A percentile compares a stretch with the other conserved stretches of the same genome.
phyloP scores from a whole-genome alignment of 2,797 vertebrate genomes.

The Harpagifer antarcticus region DNA sequence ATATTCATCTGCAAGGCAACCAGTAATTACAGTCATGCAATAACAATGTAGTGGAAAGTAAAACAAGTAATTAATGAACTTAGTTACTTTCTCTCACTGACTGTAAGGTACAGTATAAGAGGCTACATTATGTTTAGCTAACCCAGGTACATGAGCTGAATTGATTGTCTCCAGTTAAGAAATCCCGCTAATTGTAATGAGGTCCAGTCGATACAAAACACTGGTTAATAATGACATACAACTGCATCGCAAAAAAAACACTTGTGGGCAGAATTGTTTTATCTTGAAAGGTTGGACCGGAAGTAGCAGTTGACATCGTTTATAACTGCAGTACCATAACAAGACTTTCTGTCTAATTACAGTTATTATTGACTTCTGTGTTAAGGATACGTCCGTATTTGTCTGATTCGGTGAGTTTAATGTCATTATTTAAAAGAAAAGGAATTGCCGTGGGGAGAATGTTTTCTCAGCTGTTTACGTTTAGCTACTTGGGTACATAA shows the following conservation, averaged over 20 bases:
- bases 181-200: neutral
- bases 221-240: too few species aligned
- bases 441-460: neutral
- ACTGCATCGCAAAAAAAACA: neutral
- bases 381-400: neutral
- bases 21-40: neutral
- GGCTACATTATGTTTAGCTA: neutral
- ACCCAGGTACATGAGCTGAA: neutral
- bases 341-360: conserved; percentile 32
- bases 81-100: too few species aligned
- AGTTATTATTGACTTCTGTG: neutral
- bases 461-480: neutral
- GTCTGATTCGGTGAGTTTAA: conserved; percentile 58
- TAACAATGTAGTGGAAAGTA: neutral
- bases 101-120: too few species aligned
- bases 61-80: neutral
- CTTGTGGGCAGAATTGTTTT: neutral
- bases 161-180: neutral
- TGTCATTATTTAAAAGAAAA: neutral
- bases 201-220: neutral
- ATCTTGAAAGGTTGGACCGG: conserved; percentile 53
- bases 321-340: conserved; percentile 20
- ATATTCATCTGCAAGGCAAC: too few species aligned
- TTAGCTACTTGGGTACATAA: neutral
- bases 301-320: conserved; percentile 27